Evolutionary conservation across 1,140 invertebrate species (phyloP), one percentile per base, ranked within the genome.

Genomic region (Meloidogyne chitwoodi): DNA sequence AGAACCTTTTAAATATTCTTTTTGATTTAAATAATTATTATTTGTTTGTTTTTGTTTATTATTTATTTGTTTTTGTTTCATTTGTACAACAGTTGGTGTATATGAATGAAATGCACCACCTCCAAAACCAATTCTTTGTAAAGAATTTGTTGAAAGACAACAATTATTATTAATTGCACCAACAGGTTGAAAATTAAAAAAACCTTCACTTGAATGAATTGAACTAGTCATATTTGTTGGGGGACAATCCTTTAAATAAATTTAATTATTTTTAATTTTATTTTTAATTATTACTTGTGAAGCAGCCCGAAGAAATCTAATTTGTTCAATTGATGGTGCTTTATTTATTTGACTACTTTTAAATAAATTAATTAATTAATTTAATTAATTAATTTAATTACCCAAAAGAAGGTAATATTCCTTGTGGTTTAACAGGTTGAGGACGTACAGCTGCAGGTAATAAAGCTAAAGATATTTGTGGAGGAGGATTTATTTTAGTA

Each of bases 61-160:
- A 12, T 27, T 61, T 16, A 41, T n/a, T 11, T 75, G 34, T 24
- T 41, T 26, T 61, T 70, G 68, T 41, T 70, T 16, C 27, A 63
- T 61, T 34, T 73, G 71, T 5, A 48, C 22, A 24, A 64, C 29
- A 5, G 56, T 73, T 34, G 71, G 70, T 29, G 71, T 73, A 73
- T 83, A 84, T 41, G 84, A 76, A 14, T 84, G 66, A 70, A 83
- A 83, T 2, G 82, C 82, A 64, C 82, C 83, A n/a, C 56, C 63
- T 38, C n/a, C 27, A 48, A 73, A 56, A 26, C 70, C 71, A 19
- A 73, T 73, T 44, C 81, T 76, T 44, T 82, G 83, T 68, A 82
- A 74, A n/a, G 82, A 83, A 75, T 84, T 79, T 19, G 44, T 83
- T n/a, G 66, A 80, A n/a, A 68, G 66, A 75, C 61, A 80, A n/a